Evolutionary conservation across 2,888 invertebrate genomes (phyloP).

Genomic region (Plagodis dolabraria): DNA sequence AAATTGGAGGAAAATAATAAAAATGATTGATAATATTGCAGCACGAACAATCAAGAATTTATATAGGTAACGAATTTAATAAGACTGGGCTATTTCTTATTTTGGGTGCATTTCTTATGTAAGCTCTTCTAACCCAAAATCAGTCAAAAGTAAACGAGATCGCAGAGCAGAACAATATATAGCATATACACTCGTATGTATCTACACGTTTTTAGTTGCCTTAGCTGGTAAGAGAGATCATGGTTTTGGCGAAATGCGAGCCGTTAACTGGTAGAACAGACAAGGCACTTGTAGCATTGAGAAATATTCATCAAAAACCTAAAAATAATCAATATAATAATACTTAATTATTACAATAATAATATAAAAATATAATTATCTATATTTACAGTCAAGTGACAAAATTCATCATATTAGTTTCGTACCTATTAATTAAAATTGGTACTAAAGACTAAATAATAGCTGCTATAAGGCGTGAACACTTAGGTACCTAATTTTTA

Average conservation of each 20-base stretch:
- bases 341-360: conserved; percentile 68
- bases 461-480: conserved; percentile 57
- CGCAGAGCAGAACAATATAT: no score
- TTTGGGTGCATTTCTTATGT: no score
- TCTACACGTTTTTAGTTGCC: no score
- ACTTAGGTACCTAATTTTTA: conserved; percentile 48
- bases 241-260: conserved; percentile 2
- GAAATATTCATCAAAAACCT: conserved; percentile 61
- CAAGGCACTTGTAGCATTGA: conserved; percentile 67
- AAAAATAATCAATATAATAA: conserved; percentile 62
- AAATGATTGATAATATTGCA: conserved; percentile 40
- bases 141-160: no score
- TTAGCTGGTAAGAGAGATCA: neutral
- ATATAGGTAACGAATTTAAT: neutral
- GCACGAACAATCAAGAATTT: conserved; percentile 17
- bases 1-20: conserved; percentile 3
- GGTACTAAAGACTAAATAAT: conserved; percentile 45
- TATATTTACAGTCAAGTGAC: conserved; percentile 76
- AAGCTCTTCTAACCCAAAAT: no score
- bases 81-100: no score
- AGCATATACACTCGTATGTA: no score
- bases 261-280: conserved; percentile 10
- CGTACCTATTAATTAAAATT: conserved; percentile 47
- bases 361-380: conserved; percentile 81
- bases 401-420: conserved; percentile 65